Base-by-base conservation (phyloP, 2,797 vertebrate genomes). In the Catamblyrhynchus diadema region DNA sequence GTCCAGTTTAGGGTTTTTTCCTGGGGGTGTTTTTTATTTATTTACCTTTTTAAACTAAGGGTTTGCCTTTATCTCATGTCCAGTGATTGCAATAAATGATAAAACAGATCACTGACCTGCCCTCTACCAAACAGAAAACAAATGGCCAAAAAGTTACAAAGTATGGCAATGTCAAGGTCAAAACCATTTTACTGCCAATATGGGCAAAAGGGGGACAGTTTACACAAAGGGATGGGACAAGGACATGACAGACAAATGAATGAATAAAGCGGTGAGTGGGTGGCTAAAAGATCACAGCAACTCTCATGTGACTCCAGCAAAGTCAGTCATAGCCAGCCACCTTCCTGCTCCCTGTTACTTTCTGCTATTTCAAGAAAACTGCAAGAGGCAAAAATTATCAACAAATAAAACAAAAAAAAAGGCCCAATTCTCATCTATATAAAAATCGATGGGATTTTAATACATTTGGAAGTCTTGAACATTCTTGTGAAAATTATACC, bases 131-230 rank as follows among this genome's bases (percentile, higher is more conserved):
- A 60, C 25, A 73, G 53, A 4, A 12, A 67, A 53, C 14, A 45
- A 69, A 81, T 10, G 13, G 41, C 42, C 61, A n/a, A 19, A 28
- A 78, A 78, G n/a, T 59, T 74, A 74, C 33, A 23, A 67, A 78
- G 42, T 20, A 53, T 8, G 10, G 42, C 45, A 64, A 88, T 6
- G 9, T 62, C 60, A 80, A 30, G 8, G 53, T 67, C 48, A 71
- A 91, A 78, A 71, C 2, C 41, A 48, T 81, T 93, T 85, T 70
- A 51, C 33, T 27, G 15, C 13, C 32, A 67, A 8, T 14, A 48
- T 2, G 1, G 4, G 62, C 2, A 2, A 11, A 25, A 79, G 11
- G 8, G n/a, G 14, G 2, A 28, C 67, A 39, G 18, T 48, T n/a
- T 44, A 50, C 24, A 27, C 1, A 12, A 51, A 18, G 28, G 13